These are phyloP conservation scores for Rallus crepitans DNA, from an alignment of 2,797 vertebrate species.

Conservation along the genomic window DNA sequence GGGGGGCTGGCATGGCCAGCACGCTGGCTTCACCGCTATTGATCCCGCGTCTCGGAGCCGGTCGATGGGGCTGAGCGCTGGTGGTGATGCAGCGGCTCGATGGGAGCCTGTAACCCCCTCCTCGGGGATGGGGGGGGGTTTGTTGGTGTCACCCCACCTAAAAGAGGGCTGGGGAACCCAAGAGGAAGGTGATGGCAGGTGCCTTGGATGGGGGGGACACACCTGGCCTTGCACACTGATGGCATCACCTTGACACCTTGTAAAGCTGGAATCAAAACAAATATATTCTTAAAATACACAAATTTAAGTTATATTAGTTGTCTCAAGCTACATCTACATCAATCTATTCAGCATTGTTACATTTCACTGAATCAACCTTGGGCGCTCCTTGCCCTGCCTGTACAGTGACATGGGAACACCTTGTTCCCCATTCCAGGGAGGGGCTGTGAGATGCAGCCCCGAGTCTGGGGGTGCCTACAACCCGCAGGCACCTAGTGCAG, in stretches of 20 bases:
- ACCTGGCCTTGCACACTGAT: no score
- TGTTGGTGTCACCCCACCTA: background rate
- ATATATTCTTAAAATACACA: no score
- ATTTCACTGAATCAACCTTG: no score
- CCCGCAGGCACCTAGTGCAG: background rate
- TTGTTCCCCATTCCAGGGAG: background rate
- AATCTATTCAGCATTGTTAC: no score
- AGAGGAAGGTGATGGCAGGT: background rate
- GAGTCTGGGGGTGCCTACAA: background rate
- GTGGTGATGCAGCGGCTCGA: background rate
- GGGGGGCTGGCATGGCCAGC: background rate
- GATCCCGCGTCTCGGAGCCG: background rate
- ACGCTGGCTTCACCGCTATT: background rate
- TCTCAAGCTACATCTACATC: no score
- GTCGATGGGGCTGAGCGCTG: background rate
- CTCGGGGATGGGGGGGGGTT: accelerated
- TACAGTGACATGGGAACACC: background rate
- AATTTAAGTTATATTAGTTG: no score
- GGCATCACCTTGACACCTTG: no score
- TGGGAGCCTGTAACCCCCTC: background rate
- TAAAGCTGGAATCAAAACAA: no score
- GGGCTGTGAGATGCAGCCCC: background rate
- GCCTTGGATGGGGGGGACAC: background rate
- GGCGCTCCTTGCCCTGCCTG: background rate
- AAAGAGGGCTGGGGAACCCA: background rate